Evolutionary conservation across 2,888 invertebrate genomes (phyloP).

Genomic region (Drosophila affinis): DNA sequence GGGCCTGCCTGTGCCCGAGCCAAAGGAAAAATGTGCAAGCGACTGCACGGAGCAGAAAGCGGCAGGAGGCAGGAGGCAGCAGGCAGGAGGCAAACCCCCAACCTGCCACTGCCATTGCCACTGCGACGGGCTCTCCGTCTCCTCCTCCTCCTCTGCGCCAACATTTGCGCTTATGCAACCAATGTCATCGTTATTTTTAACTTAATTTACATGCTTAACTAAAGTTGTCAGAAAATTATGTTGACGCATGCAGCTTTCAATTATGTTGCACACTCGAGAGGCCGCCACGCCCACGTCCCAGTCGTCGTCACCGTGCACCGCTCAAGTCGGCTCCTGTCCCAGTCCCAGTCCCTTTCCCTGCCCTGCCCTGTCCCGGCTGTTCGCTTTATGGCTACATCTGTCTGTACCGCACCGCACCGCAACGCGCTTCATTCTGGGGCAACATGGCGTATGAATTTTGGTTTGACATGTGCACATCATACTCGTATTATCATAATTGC

Average conservation of each 20-base stretch:
- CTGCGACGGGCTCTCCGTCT: not conserved
- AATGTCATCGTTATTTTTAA: conserved; percentile 79
- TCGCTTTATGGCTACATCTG: not conserved
- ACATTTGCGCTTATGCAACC: conserved; percentile 74
- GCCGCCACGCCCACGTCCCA: conserved; percentile 4
- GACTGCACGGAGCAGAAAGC: conserved; percentile 35
- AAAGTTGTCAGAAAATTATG: conserved; percentile 80
- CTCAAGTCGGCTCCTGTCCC: conserved; percentile 6
- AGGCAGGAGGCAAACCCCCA: conserved; percentile 24
- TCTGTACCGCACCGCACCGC: not conserved
- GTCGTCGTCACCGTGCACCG: not conserved
- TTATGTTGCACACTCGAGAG: conserved; percentile 66
- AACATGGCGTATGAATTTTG: conserved; percentile 67
- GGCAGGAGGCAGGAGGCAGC: conserved; percentile 21
- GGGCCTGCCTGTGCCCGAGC: conserved; percentile 15
- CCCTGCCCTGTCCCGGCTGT: not conserved
- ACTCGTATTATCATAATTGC: conserved; percentile 64
- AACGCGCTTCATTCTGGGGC: conserved; percentile 14
- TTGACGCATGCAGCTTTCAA: conserved; percentile 78
- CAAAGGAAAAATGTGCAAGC: conserved; percentile 68
- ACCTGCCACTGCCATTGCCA: not conserved
- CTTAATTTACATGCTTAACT: conserved; percentile 79
- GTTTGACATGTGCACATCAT: conserved; percentile 66
- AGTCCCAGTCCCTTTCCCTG: not conserved
- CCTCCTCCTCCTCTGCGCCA: not conserved